Percentiles rank a stretch among this genome's conserved stretches.
These are phyloP conservation scores for Hyphantria cunea DNA, from an alignment of 1,140 invertebrate genomes.

Conservation along the genomic window DNA sequence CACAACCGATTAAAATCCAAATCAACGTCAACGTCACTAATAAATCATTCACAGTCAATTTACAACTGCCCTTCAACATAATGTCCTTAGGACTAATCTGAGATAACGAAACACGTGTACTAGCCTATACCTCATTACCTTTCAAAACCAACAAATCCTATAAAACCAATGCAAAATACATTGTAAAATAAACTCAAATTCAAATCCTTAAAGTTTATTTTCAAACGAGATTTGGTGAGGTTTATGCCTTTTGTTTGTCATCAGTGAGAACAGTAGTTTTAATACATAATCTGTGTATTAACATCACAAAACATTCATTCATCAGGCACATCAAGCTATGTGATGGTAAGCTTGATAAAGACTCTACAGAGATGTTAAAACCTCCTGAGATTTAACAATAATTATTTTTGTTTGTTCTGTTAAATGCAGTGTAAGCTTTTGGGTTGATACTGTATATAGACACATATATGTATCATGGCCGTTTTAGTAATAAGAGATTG, in stretches of 20 bases:
- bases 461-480: too few relatives aligned
- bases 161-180: conserved; percentile 2
- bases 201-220: conserved; percentile 27
- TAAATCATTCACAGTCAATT: conserved; percentile 71
- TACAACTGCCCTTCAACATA: conserved; percentile 46
- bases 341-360: conserved; percentile 62
- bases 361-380: conserved; percentile 49
- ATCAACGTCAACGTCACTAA: conserved; percentile 37
- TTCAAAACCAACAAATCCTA: conserved; percentile 22
- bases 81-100: conserved; percentile 50
- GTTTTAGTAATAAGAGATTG: too few relatives aligned
- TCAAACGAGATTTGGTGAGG: background rate
- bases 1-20: conserved; percentile 15
- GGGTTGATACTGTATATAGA: too few relatives aligned
- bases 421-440: too few relatives aligned
- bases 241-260: conserved; percentile 14
- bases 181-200: conserved; percentile 10
- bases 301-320: conserved; percentile 76
- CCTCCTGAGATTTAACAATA: background rate
- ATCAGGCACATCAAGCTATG: conserved; percentile 61
- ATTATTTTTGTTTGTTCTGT: too few relatives aligned
- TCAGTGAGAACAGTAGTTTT: conserved; percentile 43
- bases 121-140: conserved; percentile 47
- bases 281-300: conserved; percentile 61
- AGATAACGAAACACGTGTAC: conserved; percentile 69